These are phyloP conservation scores for Salvelinus alpinus DNA, from an alignment of 2,113 vertebrate genomes.

Conservation along the genomic window DNA sequence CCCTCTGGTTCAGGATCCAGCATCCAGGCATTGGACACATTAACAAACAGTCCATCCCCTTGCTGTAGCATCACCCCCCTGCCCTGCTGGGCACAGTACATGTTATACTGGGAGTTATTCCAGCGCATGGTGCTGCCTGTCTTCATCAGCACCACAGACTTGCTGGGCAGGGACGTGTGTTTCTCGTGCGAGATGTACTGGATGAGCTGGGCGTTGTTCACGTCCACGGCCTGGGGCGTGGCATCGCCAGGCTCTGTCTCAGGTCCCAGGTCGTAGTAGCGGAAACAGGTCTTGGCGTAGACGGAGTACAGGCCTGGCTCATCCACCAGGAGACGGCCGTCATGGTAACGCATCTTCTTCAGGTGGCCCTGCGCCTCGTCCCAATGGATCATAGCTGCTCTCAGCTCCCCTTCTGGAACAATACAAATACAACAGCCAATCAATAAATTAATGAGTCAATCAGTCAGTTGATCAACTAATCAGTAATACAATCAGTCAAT, in stretches of 20 bases:
- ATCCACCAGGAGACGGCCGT: slow-evolving; percentile 80
- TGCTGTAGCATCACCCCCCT: slow-evolving; percentile 82
- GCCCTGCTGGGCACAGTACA: slow-evolving; percentile 93
- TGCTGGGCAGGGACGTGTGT: slow-evolving; percentile 77
- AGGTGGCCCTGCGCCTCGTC: slow-evolving; percentile 81
- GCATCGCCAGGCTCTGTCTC: slow-evolving; percentile 19
- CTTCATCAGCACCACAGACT: slow-evolving; percentile 79
- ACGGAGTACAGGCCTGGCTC: slow-evolving; percentile 93
- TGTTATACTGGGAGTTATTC: slow-evolving; percentile 84
- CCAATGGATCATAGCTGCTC: slow-evolving; percentile 77
- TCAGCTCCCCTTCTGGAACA: slow-evolving; percentile 47
- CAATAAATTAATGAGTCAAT: too few species aligned
- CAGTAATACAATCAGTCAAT: too few species aligned
- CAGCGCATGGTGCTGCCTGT: slow-evolving; percentile 90
- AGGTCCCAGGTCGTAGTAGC: slow-evolving; percentile 71
- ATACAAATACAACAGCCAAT: background rate
- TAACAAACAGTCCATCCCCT: slow-evolving; percentile 85
- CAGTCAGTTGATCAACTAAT: too few species aligned
- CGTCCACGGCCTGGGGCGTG: slow-evolving; percentile 56
- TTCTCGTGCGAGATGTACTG: slow-evolving; percentile 84
- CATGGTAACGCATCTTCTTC: slow-evolving; percentile 71
- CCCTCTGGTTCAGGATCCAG: slow-evolving; percentile 86
- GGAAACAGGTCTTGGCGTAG: slow-evolving; percentile 94
- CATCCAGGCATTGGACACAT: slow-evolving; percentile 87
- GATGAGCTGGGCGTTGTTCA: slow-evolving; percentile 85